Conservation (phyloP, 2,888 invertebrate species). For the Icerya purchasi region DNA sequence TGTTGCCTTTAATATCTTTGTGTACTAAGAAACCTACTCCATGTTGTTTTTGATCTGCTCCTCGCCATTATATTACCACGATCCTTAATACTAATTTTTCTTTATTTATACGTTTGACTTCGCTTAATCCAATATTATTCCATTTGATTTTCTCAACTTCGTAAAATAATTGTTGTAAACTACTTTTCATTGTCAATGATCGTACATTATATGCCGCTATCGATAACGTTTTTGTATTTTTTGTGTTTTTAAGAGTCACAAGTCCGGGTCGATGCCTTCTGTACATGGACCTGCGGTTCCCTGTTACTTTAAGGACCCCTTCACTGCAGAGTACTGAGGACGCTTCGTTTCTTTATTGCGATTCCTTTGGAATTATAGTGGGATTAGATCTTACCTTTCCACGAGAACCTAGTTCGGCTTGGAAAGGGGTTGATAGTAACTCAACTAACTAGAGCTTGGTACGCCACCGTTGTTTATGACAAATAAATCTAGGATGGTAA, state of each 20-base stretch:
- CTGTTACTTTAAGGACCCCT: background rate
- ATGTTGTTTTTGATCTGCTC: background rate
- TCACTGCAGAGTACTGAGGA: no score
- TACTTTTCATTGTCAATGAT: no score
- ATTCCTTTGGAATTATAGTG: no score
- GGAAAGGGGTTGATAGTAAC: no score
- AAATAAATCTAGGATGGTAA: background rate
- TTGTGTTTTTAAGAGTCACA: background rate
- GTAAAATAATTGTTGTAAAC: background rate
- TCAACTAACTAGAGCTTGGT: background rate
- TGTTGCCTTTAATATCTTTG: no score
- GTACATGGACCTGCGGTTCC: background rate
- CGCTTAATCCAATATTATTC: background rate
- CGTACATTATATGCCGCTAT: background rate
- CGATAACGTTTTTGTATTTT: background rate
- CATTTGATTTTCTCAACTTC: background rate
- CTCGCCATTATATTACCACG: no score
- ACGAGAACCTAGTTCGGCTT: no score
- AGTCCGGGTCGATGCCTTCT: background rate
- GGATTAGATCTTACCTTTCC: no score
- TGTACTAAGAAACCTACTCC: background rate
- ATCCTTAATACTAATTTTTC: background rate
- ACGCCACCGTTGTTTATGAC: background rate
- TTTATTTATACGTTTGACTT: background rate
- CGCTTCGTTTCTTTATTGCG: no score